Conservation (phyloP, 2,113 vertebrate species). For the Pungitius pungitius region DNA sequence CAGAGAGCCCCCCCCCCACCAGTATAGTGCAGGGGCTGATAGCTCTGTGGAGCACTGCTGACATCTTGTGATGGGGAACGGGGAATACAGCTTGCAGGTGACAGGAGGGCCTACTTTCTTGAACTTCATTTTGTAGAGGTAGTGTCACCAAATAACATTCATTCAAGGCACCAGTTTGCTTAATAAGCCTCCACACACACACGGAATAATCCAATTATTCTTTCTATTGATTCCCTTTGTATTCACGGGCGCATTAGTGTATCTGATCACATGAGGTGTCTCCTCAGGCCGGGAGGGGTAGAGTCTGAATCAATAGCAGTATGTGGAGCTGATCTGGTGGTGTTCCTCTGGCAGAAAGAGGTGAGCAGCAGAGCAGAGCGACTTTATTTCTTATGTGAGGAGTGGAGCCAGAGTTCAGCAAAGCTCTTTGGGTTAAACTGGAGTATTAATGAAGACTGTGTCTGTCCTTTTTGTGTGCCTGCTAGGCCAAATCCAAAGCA, state of each 20-base stretch:
- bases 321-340: constrained; percentile 69
- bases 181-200: not conserved
- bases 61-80: constrained; percentile 55
- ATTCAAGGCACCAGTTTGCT: not conserved
- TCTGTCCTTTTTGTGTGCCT: constrained; percentile 36
- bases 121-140: not conserved
- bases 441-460: constrained; percentile 49
- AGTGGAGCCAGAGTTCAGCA: constrained; percentile 22
- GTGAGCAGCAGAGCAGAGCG: constrained; percentile 60
- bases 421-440: constrained; percentile 40
- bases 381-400: not conserved
- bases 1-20: constrained; percentile 53
- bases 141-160: not conserved
- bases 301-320: constrained; percentile 45
- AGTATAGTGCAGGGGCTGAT: constrained; percentile 37
- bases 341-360: constrained; percentile 62
- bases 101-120: not conserved
- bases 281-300: not conserved
- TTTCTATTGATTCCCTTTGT: constrained; percentile 15
- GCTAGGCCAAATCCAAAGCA: constrained; percentile 28
- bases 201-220: not conserved
- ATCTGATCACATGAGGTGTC: constrained; percentile 24
- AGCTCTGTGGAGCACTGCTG: constrained; percentile 47
- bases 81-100: not conserved
- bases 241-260: not conserved